Base-by-base conservation (phyloP, 64 coral and sea anemone genomes). In the Platygyra sinensis region DNA sequence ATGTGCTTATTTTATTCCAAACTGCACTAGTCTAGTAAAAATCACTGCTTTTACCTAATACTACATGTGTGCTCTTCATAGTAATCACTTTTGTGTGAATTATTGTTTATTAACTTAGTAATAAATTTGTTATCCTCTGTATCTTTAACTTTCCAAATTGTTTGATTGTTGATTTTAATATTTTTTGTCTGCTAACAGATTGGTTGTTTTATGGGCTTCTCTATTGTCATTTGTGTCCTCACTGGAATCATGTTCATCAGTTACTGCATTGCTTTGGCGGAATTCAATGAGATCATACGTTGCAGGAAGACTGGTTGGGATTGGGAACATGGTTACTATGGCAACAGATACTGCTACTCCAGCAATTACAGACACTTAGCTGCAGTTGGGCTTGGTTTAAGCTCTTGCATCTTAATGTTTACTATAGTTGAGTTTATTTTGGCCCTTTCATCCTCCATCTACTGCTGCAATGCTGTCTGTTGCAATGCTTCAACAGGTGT, bases 171-270 rank as follows among this genome's bases (percentile, higher is more conserved):
- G 42, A 46, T 46, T 46, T 5, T 46, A 46, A 46, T 4, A 46
- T 6, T 77, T 17, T 77, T 30, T 77, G 12, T 77, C 7, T 16
- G 78, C 86, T 29, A 71, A 29, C 90, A 96, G 94, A 81, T 96
- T 92, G 94, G 94, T 10, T 72, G 71, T 30, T 91, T 86, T 24
- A 92, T 96, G 85, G 94, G 94, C 6, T 96, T 96, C 84, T 86
- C 86, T 59, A 79, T 96, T 16, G 86, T 90, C 39, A 67, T 69
- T 15, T 92, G 90, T 92, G 90, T 96, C 36, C 32, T 96, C 4
- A 54, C 77, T 79, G 61, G 42, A 51, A 72, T 89, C 22, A 96
- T 96, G 94, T 57, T 96, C 49, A 92, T 96, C 75, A 71, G 52
- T 24, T 89, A 92, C 67, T 87, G 88, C 36, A 32, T 80, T 62